These are phyloP conservation scores for Varecia variegata DNA, from an alignment of 2,797 vertebrate genomes.

Conservation along the genomic window DNA sequence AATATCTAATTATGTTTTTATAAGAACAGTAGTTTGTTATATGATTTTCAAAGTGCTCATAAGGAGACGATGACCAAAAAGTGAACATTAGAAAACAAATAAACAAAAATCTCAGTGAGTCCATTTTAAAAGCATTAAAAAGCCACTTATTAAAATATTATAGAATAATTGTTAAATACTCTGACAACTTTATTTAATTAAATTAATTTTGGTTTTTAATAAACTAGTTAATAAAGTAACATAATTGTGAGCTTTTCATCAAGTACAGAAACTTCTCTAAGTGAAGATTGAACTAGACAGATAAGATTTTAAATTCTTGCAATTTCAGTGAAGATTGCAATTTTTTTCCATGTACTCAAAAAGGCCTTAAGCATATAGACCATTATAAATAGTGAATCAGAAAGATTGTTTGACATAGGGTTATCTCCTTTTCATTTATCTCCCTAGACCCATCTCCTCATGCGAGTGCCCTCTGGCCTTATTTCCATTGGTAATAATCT, in stretches of 20 bases:
- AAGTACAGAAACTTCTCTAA: slow-evolving; percentile 3
- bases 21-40: slow-evolving; percentile 68
- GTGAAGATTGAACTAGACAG: not conserved
- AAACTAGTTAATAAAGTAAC: slow-evolving; percentile 38
- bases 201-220: slow-evolving; percentile 44
- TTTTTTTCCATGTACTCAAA: slow-evolving; percentile 43
- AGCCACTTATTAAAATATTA: not conserved
- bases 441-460: slow-evolving; percentile 56
- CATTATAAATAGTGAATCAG: slow-evolving; percentile 69
- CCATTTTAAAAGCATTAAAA: slow-evolving; percentile 27
- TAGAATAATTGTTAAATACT: slow-evolving; percentile 17
- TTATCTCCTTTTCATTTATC: slow-evolving; percentile 69
- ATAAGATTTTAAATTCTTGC: slow-evolving; percentile 59
- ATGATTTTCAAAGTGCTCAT: slow-evolving; percentile 58
- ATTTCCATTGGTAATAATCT: slow-evolving; percentile 78
- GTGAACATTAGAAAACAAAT: not conserved
- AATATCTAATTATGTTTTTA: slow-evolving; percentile 78
- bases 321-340: not conserved
- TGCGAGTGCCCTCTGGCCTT: slow-evolving; percentile 58
- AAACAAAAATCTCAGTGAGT: not conserved
- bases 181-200: not conserved
- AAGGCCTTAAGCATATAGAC: slow-evolving; percentile 55
- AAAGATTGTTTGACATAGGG: slow-evolving; percentile 63
- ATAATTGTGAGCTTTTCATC: not conserved
- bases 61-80: slow-evolving; percentile 22